These are phyloP conservation scores for Martes martes DNA, from an alignment of 2,113 vertebrate genomes.

Conservation along the genomic window DNA sequence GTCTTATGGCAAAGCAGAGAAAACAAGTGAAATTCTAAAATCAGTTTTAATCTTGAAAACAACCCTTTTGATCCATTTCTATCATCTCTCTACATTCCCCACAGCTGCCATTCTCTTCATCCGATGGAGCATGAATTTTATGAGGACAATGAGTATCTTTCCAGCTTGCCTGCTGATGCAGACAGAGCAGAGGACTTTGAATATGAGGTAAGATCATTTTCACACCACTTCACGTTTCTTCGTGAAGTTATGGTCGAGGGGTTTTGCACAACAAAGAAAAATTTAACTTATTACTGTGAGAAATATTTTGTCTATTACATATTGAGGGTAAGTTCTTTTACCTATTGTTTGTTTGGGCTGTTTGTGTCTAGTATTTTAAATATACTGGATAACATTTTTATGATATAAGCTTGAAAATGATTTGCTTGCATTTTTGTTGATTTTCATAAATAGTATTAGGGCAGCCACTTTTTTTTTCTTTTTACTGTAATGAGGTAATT, in stretches of 20 bases:
- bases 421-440: neutral
- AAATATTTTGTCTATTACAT: neutral
- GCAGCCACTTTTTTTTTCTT: neutral
- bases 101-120: conserved; percentile 96
- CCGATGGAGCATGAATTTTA: conserved; percentile 94
- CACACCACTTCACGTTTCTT: conserved; percentile 46
- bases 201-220: conserved; percentile 91
- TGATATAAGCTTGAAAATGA: neutral
- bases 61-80: conserved; percentile 74
- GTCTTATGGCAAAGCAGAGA: conserved; percentile 40
- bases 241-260: neutral
- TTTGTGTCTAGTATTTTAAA: neutral
- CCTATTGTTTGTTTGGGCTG: neutral
- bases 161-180: conserved; percentile 89
- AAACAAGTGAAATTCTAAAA: conserved; percentile 51
- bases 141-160: conserved; percentile 93
- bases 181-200: conserved; percentile 95
- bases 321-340: neutral
- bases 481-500: neutral
- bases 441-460: neutral
- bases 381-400: neutral
- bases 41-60: conserved; percentile 66
- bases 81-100: conserved; percentile 73
- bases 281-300: neutral
- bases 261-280: conserved; percentile 54